Evolutionary conservation across 2,888 invertebrate species (phyloP), one percentile per base, ranked within the genome.

Genomic region (Ecliptopera silaceata): DNA sequence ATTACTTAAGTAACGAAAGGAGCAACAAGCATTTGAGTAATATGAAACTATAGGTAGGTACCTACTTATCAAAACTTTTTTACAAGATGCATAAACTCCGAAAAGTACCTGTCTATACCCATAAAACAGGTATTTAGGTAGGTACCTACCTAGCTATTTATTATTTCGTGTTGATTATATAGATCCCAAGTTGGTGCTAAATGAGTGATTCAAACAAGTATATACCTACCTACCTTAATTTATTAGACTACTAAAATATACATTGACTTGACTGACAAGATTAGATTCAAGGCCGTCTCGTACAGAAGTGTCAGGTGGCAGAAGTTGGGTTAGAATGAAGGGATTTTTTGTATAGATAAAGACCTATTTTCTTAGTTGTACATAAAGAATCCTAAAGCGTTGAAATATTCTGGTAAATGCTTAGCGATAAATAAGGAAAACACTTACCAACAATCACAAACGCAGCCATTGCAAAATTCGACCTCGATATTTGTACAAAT

Each of bases 221-320:
- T n/a, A 32, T 48, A 47, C 29, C 13, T 34, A 57, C 17, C 22
- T n/a, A n/a, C n/a, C n/a, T n/a, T n/a, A n/a, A n/a, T n/a, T n/a
- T n/a, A n/a, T n/a, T n/a, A n/a, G n/a, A n/a, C n/a, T n/a, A n/a
- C n/a, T n/a, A n/a, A 8, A 17, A 80, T 79, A 74, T 87, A 86
- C 88, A 88, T 87, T 89, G 86, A 85, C 80, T 84, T 82, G 81
- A 86, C 87, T 82, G 81, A 86, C 87, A 83, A 88, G 86, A 90
- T 89, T 90, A 89, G 86, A 88, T 79, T 88, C 90, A 91, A 91
- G 90, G 90, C 84, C 89, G 86, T 83, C 84, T 85, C 60, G 84
- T 12, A 42, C 60, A 42, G 41, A 55, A 54, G 49, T 59, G 49
- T 56, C 64, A 62, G 61, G 64, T 74, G 70, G 72, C 75, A 80